Evolutionary conservation across 2,797 vertebrate genomes (phyloP), one percentile per base, ranked within the genome.

Genomic region (Amblyopsis hoosieri): DNA sequence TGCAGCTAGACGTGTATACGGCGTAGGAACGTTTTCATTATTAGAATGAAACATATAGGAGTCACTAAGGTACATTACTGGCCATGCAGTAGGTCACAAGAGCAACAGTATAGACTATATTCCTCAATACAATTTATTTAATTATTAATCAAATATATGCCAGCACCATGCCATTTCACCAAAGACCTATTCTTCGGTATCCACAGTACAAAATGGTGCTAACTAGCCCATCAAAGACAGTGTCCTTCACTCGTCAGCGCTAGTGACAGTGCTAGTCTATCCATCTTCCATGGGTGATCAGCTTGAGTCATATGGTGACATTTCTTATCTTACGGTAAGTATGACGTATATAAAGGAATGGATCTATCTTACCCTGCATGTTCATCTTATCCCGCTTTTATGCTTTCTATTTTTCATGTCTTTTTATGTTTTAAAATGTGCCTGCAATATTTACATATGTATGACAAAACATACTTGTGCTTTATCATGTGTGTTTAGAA

Each of bases 201-300:
- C n/a, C 60, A 58, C 57, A 54, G 6, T 64, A 77, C 67, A 64
- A 69, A 76, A 68, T 7, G 15, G 14, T 1, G 57, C 64, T 67
- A 82, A 87, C 68, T 69, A 68, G 62, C 60, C 52, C 13, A 62
- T 79, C 76, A 72, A 67, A 23, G 59, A 9, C 57, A 62, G 64
- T 60, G 52, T 8, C n/a, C 46, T 57, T 49, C 51, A 37, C 29
- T 57, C 45, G 17, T 15, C 46, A 31, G 17, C 13, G 46, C 12
- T 12, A 60, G 57, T 61, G 74, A 72, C 54, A 37, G 54, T 54
- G 7, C 53, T 71, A 69, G 57, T 60, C 65, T 48, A 71, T 82
- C 52, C 45, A 17, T 76, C 74, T 60, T 74, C 58, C 65, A 54
- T 45, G 59, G 54, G 49, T 49, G n/a, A 50, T 55, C 64, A 60